Base-by-base conservation (phyloP, 2,888 invertebrate species). In the Mamestra brassicae region DNA sequence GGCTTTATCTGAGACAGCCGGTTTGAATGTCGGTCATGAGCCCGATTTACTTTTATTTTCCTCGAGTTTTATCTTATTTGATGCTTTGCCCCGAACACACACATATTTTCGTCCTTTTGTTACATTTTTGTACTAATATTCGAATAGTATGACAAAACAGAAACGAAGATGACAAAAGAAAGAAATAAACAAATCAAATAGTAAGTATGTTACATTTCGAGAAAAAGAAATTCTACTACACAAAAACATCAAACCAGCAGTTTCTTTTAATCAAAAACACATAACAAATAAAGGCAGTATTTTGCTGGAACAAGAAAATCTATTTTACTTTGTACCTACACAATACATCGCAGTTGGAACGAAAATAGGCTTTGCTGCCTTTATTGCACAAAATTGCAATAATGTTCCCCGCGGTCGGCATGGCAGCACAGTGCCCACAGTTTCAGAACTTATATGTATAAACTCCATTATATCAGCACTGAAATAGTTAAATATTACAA, bases 41-140 rank as follows among this genome's bases (percentile, higher is more conserved):
- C 86, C 87, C 90, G 89, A 91, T 94, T 92, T 90, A 86, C 89
- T 92, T 87, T 92, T 92, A 93, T 93, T 92, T 91, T 92, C 91
- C 91, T 67, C 65, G 91, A 89, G 90, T 83, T 90, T 87, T 90
- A 89, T 90, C 85, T 85, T 86, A 83, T 84, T 81, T 75, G 76
- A 83, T 78, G 70, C 81, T 87, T 79, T 81, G 47, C 70, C 66
- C 71, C 58, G 73, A 50, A 78, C 62, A 72, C 50, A 55, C 72
- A 72, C 75, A 69, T 69, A 69, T 71, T 76, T 38, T 75, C 45
- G 63, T 73, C 81, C 72, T 69, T 76, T 74, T 78, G 58, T 75
- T 60, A 74, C 58, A 67, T 81, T 65, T 69, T 58, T 69, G 47
- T 45, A 76, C 71, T 77, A 67, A 78, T 80, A 77, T 67, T 63